A percentile compares a stretch with the other conserved stretches of the same genome.
phyloP scores from a whole-genome alignment of 2,797 vertebrate genomes.

The Microctenopoma steveboyesi region DNA sequence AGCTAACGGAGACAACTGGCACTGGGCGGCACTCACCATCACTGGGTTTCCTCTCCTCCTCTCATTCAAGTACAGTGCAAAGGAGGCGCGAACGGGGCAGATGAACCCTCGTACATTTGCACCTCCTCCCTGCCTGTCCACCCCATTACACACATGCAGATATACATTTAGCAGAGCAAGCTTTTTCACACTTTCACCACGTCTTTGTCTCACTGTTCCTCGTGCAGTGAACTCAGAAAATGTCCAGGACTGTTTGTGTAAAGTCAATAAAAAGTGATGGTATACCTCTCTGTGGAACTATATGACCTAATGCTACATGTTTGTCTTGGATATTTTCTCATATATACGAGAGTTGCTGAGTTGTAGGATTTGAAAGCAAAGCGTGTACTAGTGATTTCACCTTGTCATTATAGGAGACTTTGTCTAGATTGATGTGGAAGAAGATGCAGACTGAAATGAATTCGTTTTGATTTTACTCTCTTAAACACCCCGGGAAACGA shows the following conservation, averaged over 20 bases:
- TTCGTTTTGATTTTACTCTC: not conserved
- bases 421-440: too few species aligned
- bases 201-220: slow-evolving; percentile 44
- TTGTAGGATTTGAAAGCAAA: not conserved
- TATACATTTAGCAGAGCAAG: slow-evolving; percentile 46
- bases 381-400: too few species aligned
- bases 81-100: slow-evolving; percentile 4
- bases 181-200: slow-evolving; percentile 38
- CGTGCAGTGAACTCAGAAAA: slow-evolving; percentile 12
- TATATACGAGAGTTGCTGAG: not conserved
- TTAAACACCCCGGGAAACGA: not conserved
- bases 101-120: not conserved
- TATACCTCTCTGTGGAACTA: not conserved
- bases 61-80: slow-evolving; percentile 1
- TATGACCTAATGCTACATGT: too few species aligned
- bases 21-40: not conserved
- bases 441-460: too few species aligned
- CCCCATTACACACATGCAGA: slow-evolving; percentile 51
- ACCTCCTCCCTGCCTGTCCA: slow-evolving; percentile 20
- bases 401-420: too few species aligned
- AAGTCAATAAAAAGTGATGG: slow-evolving; percentile 1
- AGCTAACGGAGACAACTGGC: not conserved
- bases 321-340: too few species aligned
- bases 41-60: not conserved
- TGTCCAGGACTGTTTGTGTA: not conserved